phyloP scores from a whole-genome alignment of 2,113 vertebrate genomes.

The Eupsittula cactorum region DNA sequence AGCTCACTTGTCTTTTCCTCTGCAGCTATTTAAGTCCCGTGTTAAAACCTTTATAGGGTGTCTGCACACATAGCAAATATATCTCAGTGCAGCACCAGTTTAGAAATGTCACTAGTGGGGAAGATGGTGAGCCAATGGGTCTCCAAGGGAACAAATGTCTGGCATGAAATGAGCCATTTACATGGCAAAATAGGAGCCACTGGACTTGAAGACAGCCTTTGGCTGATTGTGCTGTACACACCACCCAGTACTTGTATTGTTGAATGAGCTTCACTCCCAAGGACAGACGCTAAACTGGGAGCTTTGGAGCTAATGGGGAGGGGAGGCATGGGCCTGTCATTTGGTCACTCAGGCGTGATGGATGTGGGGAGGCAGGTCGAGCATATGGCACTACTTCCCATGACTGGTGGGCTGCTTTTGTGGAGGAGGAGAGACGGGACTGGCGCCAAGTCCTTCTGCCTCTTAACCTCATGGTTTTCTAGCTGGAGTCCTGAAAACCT shows the following conservation, averaged over 20 bases:
- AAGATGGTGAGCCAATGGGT: conserved; percentile 23
- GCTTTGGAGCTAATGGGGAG: not conserved
- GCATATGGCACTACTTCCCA: conserved; percentile 41
- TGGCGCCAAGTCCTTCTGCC: not conserved
- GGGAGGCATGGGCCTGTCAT: not conserved
- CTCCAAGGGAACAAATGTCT: conserved; percentile 21
- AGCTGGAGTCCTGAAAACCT: not conserved
- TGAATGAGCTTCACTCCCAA: not conserved
- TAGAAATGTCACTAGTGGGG: not conserved
- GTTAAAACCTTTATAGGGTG: not conserved
- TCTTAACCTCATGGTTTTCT: conserved; percentile 2
- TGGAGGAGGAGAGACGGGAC: not conserved
- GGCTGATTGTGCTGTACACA: not conserved
- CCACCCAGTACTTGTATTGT: not conserved
- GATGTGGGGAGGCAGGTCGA: conserved; percentile 24
- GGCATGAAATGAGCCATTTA: conserved; percentile 19
- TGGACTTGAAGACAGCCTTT: conserved; percentile 28
- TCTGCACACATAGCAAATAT: not conserved
- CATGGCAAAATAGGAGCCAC: not conserved
- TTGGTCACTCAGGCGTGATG: not conserved
- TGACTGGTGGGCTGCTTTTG: not conserved
- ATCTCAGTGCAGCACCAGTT: not conserved
- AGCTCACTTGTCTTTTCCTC: conserved; percentile 19
- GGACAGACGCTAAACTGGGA: not conserved
- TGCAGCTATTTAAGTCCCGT: not conserved